phyloP scores from a whole-genome alignment of 1,140 invertebrate genomes.

The Euglossa dilemma region DNA sequence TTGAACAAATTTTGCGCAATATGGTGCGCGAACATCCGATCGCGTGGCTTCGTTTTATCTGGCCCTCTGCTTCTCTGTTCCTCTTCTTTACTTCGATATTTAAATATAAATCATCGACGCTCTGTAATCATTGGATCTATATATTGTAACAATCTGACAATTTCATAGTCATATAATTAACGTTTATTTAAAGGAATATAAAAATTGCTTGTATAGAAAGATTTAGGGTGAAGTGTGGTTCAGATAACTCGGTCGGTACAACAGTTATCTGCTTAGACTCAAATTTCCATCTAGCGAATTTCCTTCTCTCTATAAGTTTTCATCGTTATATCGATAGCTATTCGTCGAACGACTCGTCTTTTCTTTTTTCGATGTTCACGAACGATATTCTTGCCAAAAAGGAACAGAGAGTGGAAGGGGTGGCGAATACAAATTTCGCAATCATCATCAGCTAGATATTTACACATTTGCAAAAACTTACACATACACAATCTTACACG shows the following conservation, averaged over 20 bases:
- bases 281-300: background rate
- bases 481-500: constrained; percentile 64
- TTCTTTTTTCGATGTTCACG: too few species aligned
- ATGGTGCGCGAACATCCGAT: constrained; percentile 49
- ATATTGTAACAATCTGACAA: background rate
- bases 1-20: constrained; percentile 56
- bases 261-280: background rate
- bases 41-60: constrained; percentile 56
- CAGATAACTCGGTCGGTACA: background rate
- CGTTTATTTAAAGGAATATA: background rate
- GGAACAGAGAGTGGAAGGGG: constrained; percentile 46
- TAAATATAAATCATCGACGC: too few species aligned
- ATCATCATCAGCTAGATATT: constrained; percentile 67
- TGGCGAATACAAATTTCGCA: constrained; percentile 54
- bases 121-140: background rate
- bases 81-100: constrained; percentile 6
- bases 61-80: constrained; percentile 36
- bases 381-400: constrained; percentile 40
- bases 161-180: background rate
- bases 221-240: background rate
- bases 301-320: background rate
- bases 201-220: background rate
- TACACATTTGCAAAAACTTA: constrained; percentile 65
- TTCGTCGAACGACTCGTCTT: background rate
- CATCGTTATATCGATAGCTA: background rate